Evolutionary conservation across 2,888 invertebrate genomes (phyloP).

Genomic region (Thera obeliscata): DNA sequence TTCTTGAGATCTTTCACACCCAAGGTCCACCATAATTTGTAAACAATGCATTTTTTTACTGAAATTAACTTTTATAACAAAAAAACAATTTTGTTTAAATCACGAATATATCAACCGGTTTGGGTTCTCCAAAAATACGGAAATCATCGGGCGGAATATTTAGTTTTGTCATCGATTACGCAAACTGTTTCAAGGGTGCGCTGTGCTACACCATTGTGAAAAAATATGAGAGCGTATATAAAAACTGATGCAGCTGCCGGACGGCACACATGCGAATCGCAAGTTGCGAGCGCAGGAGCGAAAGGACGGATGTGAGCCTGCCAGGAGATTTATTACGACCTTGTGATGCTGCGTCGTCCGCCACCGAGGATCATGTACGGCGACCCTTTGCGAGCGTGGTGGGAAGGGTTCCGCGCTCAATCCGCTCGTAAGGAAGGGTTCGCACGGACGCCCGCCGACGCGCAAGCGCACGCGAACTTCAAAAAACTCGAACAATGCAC

Average conservation of each 20-base stretch:
- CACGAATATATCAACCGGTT: constrained; percentile 49
- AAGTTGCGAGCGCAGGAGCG: constrained; percentile 52
- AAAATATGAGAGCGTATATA: constrained; percentile 82
- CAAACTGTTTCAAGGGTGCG: constrained; percentile 85
- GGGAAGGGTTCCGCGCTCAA: constrained; percentile 79
- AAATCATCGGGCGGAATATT: constrained; percentile 84
- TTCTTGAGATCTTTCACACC: constrained; percentile 8
- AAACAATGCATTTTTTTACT: constrained; percentile 18
- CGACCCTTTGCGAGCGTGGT: constrained; percentile 66
- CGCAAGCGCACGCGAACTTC: constrained; percentile 82
- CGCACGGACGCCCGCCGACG: constrained; percentile 80
- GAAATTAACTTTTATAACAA: neutral
- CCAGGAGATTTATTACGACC: constrained; percentile 48
- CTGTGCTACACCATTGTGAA: constrained; percentile 77
- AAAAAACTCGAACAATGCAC: constrained; percentile 79
- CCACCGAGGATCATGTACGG: constrained; percentile 50
- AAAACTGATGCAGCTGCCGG: constrained; percentile 83
- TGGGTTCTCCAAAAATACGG: constrained; percentile 80
- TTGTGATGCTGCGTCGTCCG: constrained; percentile 46
- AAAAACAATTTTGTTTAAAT: constrained; percentile 26
- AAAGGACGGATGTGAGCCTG: constrained; percentile 61
- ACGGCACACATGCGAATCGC: constrained; percentile 83
- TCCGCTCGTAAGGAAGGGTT: constrained; percentile 76
- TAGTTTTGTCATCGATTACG: constrained; percentile 85
- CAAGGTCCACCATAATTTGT: constrained; percentile 9